Conservation (phyloP, 2,888 invertebrate species). For the Watsonalla cultraria region DNA sequence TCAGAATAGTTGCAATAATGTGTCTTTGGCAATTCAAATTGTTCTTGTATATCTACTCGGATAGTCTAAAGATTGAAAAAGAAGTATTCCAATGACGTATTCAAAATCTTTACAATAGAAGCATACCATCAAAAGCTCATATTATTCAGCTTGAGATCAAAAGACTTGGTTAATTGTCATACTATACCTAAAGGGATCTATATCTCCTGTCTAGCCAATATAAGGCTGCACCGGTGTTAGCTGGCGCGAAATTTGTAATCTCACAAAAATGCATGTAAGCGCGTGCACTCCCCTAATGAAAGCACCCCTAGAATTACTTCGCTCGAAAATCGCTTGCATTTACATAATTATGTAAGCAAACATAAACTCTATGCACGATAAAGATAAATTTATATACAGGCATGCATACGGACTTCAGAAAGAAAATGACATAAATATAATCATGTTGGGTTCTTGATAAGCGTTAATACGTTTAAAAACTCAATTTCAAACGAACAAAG, state of each 20-base stretch:
- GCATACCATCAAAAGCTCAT: neutral
- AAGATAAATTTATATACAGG: slow-evolving; percentile 62
- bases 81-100: too few species aligned
- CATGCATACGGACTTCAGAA: slow-evolving; percentile 45
- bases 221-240: slow-evolving; percentile 13
- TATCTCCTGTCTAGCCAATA: neutral
- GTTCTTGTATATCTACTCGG: too few species aligned
- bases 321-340: slow-evolving; percentile 55
- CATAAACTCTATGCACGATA: slow-evolving; percentile 71
- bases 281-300: slow-evolving; percentile 62
- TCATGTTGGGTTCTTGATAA: neutral
- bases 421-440: slow-evolving; percentile 6
- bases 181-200: neutral
- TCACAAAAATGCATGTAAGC: slow-evolving; percentile 48
- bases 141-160: neutral
- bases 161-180: neutral
- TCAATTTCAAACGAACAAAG: neutral
- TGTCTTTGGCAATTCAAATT: too few species aligned
- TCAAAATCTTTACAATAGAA: neutral
- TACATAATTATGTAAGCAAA: slow-evolving; percentile 68
- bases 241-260: slow-evolving; percentile 42
- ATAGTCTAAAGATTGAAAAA: too few species aligned
- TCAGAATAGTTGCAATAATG: too few species aligned
- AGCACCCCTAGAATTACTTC: slow-evolving; percentile 48
- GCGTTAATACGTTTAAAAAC: neutral